Base-by-base conservation (phyloP, 2,113 vertebrate genomes). In the Melanotaenia duboulayi region DNA sequence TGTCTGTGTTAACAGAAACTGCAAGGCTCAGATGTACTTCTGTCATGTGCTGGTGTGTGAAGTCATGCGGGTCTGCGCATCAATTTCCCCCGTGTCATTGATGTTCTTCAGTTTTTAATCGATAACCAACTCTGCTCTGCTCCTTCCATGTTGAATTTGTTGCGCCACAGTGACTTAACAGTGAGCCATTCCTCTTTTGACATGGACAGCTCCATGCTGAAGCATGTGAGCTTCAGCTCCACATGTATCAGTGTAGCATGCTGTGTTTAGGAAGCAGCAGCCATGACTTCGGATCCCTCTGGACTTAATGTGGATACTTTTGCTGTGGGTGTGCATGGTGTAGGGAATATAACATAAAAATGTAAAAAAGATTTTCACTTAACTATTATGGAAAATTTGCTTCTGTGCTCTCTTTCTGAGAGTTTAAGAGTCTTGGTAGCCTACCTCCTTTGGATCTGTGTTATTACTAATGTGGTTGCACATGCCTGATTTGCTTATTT, bases 21-120 rank as follows among this genome's bases (percentile, higher is more conserved):
- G n/a, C 48, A 23, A 35, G 16, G 20, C 16, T 49, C 7, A 20
- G n/a, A 28, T 35, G 10, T 19, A 17, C 32, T 2, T 32, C 54
- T 69, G 68, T 76, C 77, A 80, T 22, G 69, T 54, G 75, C 28
- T 71, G 58, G 70, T 60, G 76, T 20, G 51, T 56, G 78, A 40
- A 61, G 55, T 80, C 87, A 87, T 78, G 84, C 46, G 74, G 22
- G 11, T 23, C 37, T 64, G 62, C 65, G 39, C 68, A 70, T 79
- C 70, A 67, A n/a, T 65, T 23, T 37, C 49, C 54, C 56, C 71
- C 69, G 1, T 81, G 63, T 84, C 74, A 85, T 85, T 2, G 22
- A 80, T 81, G 61, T 12, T 66, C 64, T 61, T 35, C 11, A 6
- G 2, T 1, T 75, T 56, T 52, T 37, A 69, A 69, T 58, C 23